Evolutionary conservation across 2,888 invertebrate genomes (phyloP).

Genomic region (Gerris lacustris): DNA sequence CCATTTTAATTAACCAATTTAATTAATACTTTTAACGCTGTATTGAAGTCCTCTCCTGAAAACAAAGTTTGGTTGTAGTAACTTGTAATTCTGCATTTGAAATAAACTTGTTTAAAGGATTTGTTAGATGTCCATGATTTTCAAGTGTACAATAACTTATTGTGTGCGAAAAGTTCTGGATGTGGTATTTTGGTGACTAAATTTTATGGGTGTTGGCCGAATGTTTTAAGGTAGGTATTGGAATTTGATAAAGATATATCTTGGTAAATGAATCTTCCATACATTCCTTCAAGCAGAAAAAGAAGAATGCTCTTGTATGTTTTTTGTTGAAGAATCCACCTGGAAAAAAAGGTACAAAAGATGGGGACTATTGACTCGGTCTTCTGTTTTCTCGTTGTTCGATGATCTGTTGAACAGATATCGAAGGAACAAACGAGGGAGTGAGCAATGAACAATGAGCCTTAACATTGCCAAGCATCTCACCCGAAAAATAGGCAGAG

Average conservation of each 20-base stretch:
- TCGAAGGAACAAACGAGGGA: not conserved
- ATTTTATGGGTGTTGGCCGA: no score
- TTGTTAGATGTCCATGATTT: no score
- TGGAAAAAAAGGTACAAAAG: slow-evolving; percentile 3
- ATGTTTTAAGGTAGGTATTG: not conserved
- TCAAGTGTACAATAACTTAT: no score
- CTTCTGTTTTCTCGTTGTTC: not conserved
- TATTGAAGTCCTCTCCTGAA: no score
- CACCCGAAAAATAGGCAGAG: not conserved
- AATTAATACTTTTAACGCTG: no score
- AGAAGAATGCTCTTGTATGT: not conserved
- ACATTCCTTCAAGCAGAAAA: not conserved
- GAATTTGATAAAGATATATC: slow-evolving; percentile 1
- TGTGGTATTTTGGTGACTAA: no score
- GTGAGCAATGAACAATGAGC: not conserved
- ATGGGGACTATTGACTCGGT: not conserved
- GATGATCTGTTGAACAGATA: not conserved
- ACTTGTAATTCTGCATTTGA: no score
- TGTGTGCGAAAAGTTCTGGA: no score
- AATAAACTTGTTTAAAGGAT: no score
- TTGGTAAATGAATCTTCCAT: not conserved
- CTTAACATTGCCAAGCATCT: not conserved
- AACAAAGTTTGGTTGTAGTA: no score
- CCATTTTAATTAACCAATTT: no score
- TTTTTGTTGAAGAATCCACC: not conserved